Evolutionary conservation across 2,888 invertebrate genomes (phyloP), one percentile per base, ranked within the genome.

Genomic region (Idaea dimidiata): DNA sequence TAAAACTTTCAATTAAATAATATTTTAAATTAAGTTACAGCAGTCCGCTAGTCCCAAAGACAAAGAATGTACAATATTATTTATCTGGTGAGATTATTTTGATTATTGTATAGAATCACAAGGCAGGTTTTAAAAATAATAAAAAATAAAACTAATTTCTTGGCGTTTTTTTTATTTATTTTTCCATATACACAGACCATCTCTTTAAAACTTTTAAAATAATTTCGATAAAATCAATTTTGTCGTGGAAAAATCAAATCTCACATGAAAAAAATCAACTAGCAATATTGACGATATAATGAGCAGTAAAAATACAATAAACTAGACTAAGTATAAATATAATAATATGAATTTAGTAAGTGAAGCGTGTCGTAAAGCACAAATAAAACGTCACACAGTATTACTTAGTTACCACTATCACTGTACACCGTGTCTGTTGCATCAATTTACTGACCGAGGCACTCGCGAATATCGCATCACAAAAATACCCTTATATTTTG

Each of bases 131-230:
- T 43, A 43, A 43, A 43, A 61, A 58, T 63, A 61, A 58, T 58
- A 54, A 67, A 66, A 67, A 82, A 78, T 81, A 72, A 86, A 84
- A 87, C 78, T 63, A 79, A 62, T 61, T 63, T 57, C 80, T 80
- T 78, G 64, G 86, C 79, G 78, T 82, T 82, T 83, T 82, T 83
- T 86, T 83, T 82, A 80, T 85, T 88, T 88, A 84, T 84, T 88
- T 83, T 86, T 86, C 74, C 87, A 86, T 88, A 88, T 86, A 89
- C 88, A 89, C 88, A 89, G 80, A 89, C 87, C 89, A 87, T 87
- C 87, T 14, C 8, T 14, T 43, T 43, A 8, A 68, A 85, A 86
- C 74, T 76, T 84, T 81, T 83, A 83, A 87, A 82, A 83, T 83
- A 43, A 14, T 43, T 84, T 80, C 76, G 77, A 84, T 82, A 80